These are phyloP conservation scores for Aspidiotus rigidus DNA, from an alignment of 2,888 invertebrate genomes.

Conservation along the genomic window DNA sequence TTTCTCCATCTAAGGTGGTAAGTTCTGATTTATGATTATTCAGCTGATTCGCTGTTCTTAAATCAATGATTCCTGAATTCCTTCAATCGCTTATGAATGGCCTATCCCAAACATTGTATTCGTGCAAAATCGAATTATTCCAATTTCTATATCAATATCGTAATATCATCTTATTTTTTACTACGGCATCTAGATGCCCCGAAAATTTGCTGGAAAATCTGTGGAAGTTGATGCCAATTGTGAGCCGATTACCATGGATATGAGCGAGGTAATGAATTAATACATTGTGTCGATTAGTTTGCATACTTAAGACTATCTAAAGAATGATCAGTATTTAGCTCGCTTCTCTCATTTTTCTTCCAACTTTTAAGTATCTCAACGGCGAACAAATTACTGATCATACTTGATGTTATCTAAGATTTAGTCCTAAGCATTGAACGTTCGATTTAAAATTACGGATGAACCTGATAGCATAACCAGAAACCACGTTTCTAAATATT, in stretches of 20 bases:
- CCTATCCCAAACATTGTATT: neutral
- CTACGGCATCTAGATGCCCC: neutral
- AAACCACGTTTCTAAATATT: no score
- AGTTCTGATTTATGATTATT: neutral
- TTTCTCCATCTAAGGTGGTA: slow-evolving; percentile 42
- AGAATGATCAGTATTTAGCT: no score
- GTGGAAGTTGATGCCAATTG: slow-evolving; percentile 54
- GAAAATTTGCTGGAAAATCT: slow-evolving; percentile 19
- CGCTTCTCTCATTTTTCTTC: no score
- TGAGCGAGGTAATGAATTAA: slow-evolving; percentile 52
- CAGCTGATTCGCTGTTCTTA: neutral
- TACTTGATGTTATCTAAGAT: no score
- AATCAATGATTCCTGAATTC: slow-evolving; percentile 3
- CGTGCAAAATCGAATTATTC: neutral
- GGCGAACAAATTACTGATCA: no score
- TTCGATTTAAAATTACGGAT: no score
- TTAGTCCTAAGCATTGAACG: no score
- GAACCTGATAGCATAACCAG: no score
- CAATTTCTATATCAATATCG: neutral
- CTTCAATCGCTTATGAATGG: neutral
- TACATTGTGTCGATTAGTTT: no score
- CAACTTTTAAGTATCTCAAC: no score
- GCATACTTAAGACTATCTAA: no score
- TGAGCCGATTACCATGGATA: slow-evolving; percentile 67
- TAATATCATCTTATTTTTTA: neutral